Percentiles rank a stretch among this genome's conserved stretches.
Conservation (phyloP, 2,888 invertebrate genomes). For the Ashinkailepas kermadecensis region DNA sequence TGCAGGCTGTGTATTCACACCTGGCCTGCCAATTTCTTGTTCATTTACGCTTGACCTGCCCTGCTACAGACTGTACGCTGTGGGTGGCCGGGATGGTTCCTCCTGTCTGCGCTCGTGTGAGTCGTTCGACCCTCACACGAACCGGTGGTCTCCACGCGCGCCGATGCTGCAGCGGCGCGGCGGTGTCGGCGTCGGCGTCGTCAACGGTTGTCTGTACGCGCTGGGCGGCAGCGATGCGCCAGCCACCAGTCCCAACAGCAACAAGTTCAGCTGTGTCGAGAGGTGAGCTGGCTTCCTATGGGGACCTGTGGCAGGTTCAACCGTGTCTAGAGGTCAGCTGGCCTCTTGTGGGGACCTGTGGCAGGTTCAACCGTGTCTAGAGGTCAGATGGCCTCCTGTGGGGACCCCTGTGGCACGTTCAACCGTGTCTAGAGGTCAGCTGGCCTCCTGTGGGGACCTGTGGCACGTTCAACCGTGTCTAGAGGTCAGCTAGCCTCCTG, state of each 20-base stretch:
- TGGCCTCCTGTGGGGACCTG: too few species aligned
- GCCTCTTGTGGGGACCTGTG: neutral
- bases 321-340: neutral
- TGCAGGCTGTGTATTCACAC: too few species aligned
- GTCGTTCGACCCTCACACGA: slow-evolving; percentile 69
- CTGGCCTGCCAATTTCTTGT: too few species aligned
- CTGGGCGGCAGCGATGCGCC: slow-evolving; percentile 92
- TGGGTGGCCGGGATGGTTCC: slow-evolving; percentile 85
- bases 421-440: neutral
- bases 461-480: too few species aligned
- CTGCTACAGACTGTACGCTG: slow-evolving; percentile 67
- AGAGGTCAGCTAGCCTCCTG: too few species aligned
- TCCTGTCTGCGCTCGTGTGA: slow-evolving; percentile 85
- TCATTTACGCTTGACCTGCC: neutral
- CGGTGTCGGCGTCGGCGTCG: slow-evolving; percentile 81
- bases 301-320: too few species aligned
- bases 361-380: too few species aligned
- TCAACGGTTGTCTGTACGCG: slow-evolving; percentile 81
- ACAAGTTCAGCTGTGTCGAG: slow-evolving; percentile 81
- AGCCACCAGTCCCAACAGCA: slow-evolving; percentile 65
- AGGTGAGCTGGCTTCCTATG: slow-evolving; percentile 57
- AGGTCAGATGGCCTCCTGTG: too few species aligned
- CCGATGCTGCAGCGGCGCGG: slow-evolving; percentile 80
- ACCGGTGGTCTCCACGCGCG: slow-evolving; percentile 74
- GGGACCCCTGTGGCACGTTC: neutral